Percentiles rank a stretch among this genome's conserved stretches.
These are phyloP conservation scores for Metridium senile DNA, from an alignment of 92 coral and sea anemone species.

Conservation along the genomic window DNA sequence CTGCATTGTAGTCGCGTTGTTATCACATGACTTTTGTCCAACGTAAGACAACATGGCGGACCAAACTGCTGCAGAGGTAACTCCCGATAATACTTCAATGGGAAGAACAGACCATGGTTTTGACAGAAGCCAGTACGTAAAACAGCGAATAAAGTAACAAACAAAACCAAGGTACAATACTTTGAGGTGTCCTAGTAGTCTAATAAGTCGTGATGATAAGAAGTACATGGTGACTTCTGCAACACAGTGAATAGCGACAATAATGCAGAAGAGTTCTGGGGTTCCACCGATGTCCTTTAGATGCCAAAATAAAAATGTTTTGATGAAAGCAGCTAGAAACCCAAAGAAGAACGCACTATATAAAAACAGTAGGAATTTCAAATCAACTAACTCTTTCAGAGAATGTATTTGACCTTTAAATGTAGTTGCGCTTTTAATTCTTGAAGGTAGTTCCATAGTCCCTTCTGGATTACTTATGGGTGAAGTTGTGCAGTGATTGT, in stretches of 20 bases:
- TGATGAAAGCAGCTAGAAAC: slow-evolving; percentile 64
- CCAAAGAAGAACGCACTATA: slow-evolving; percentile 68
- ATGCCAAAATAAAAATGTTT: slow-evolving; percentile 76
- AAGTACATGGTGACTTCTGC: slow-evolving; percentile 69
- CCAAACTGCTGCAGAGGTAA: slow-evolving; percentile 79
- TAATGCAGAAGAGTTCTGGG: slow-evolving; percentile 65
- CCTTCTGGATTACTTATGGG: neutral
- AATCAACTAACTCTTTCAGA: slow-evolving; percentile 9
- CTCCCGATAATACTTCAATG: slow-evolving; percentile 65
- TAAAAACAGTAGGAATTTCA: slow-evolving; percentile 58
- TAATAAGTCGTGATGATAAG: slow-evolving; percentile 56
- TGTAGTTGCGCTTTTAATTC: neutral
- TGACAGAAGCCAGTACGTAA: slow-evolving; percentile 42
- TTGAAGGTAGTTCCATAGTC: neutral
- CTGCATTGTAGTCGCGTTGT: slow-evolving; percentile 50
- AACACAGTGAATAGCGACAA: slow-evolving; percentile 67
- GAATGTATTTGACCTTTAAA: neutral
- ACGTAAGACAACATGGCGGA: slow-evolving; percentile 76
- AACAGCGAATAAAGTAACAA: slow-evolving; percentile 59
- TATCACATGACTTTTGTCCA: slow-evolving; percentile 39
- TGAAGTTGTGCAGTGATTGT: neutral
- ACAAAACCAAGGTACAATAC: slow-evolving; percentile 57
- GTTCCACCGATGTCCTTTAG: slow-evolving; percentile 76
- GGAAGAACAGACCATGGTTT: slow-evolving; percentile 75
- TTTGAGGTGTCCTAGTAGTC: slow-evolving; percentile 52